A percentile compares a stretch with the other conserved stretches of the same genome.
phyloP scores from a whole-genome alignment of 2,888 invertebrate species.

The Esperia sulphurella region DNA sequence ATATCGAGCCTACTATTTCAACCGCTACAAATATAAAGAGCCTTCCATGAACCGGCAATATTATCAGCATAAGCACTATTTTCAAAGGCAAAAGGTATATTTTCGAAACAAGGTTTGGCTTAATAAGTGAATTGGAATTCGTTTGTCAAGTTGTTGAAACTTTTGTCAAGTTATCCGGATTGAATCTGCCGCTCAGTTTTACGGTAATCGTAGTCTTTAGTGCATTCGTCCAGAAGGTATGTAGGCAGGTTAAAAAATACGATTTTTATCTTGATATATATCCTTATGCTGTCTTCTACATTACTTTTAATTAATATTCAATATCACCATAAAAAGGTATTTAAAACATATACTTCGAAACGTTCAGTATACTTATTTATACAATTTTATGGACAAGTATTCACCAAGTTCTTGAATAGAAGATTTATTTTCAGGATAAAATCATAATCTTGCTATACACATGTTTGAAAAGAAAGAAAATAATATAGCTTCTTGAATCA shows the following conservation, averaged over 20 bases:
- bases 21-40: not conserved
- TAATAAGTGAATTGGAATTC: conserved; percentile 16
- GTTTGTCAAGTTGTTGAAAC: conserved; percentile 44
- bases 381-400: too few species aligned
- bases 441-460: too few species aligned
- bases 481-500: too few species aligned
- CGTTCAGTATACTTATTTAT: too few species aligned
- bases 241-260: not conserved
- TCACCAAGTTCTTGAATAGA: too few species aligned
- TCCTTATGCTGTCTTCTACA: too few species aligned
- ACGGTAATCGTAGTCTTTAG: conserved; percentile 54
- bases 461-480: too few species aligned
- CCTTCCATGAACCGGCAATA: not conserved
- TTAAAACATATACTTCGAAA: too few species aligned
- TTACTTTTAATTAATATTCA: too few species aligned
- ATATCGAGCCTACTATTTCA: conserved; percentile 34
- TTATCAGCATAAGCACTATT: conserved; percentile 7
- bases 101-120: conserved; percentile 2
- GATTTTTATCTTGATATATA: too few species aligned
- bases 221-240: conserved; percentile 1
- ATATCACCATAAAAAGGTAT: too few species aligned
- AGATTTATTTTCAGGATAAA: too few species aligned
- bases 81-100: conserved; percentile 9
- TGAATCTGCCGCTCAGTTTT: conserved; percentile 60
- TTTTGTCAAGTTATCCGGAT: conserved; percentile 62